phyloP scores from a whole-genome alignment of 2,113 vertebrate genomes.

The Lasiurus cinereus region DNA sequence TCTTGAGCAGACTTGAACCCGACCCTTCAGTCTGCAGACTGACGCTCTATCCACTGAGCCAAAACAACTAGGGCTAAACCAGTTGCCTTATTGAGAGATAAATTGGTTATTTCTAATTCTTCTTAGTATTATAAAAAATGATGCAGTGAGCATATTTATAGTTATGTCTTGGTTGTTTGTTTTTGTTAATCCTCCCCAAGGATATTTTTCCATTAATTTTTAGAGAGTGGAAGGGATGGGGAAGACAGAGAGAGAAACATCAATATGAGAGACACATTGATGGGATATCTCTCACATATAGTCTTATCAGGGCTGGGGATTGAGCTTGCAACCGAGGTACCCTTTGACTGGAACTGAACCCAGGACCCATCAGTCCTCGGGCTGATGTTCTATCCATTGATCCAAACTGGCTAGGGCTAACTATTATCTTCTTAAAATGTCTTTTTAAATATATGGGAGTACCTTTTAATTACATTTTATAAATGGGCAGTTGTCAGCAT shows the following conservation, averaged over 20 bases:
- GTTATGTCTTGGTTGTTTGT: neutral
- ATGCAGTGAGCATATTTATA: neutral
- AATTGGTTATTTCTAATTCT: constrained; percentile 18
- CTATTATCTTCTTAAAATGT: neutral
- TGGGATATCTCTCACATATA: neutral
- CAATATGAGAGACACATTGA: neutral
- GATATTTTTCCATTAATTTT: neutral
- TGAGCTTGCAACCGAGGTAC: neutral
- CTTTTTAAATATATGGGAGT: neutral
- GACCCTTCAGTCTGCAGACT: no score
- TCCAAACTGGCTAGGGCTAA: neutral
- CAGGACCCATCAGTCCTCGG: neutral
- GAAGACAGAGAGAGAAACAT: neutral
- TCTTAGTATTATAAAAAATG: constrained; percentile 29
- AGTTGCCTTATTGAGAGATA: constrained; percentile 24
- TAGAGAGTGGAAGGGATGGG: neutral
- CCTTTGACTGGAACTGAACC: neutral
- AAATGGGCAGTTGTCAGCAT: neutral
- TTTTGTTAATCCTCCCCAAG: neutral
- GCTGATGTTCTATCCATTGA: neutral
- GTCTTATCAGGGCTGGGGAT: neutral
- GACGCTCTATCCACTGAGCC: no score
- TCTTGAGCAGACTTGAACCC: no score
- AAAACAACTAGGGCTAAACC: neutral
- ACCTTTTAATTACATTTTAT: constrained; percentile 10